These are phyloP conservation scores for Gyps fulvus DNA, from an alignment of 2,113 vertebrate genomes.

Conservation along the genomic window DNA sequence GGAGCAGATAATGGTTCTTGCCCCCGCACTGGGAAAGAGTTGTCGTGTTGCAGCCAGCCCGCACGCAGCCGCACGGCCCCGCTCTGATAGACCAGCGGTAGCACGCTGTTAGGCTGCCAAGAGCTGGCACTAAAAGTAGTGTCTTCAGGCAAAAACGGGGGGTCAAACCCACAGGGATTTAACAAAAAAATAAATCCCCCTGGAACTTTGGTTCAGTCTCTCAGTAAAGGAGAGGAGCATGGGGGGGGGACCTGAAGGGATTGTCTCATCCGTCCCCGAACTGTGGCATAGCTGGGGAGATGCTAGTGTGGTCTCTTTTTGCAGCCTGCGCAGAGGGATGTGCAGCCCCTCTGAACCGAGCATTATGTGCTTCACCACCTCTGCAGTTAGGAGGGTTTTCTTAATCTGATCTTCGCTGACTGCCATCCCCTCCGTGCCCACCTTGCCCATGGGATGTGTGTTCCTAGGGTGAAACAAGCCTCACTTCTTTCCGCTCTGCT, in stretches of 20 bases:
- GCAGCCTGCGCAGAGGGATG: accelerated
- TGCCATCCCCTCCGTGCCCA: neutral
- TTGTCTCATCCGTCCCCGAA: accelerated
- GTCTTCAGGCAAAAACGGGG: neutral
- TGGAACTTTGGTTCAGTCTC: neutral
- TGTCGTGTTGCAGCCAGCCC: neutral
- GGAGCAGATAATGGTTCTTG: conserved; percentile 26
- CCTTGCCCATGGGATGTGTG: neutral
- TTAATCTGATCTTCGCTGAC: neutral
- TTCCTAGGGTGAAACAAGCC: neutral
- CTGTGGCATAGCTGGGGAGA: accelerated
- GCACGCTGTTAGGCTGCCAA: neutral
- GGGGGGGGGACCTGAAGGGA: neutral
- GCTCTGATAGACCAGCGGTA: accelerated
- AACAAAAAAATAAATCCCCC: neutral
- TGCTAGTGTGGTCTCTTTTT: neutral
- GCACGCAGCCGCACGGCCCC: accelerated
- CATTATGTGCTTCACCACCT: accelerated
- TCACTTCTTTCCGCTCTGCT: neutral
- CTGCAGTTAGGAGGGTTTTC: neutral
- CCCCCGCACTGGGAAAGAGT: neutral
- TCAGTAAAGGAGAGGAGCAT: neutral
- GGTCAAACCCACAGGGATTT: neutral
- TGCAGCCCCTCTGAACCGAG: neutral
- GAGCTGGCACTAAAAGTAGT: neutral